These are phyloP conservation scores for Pachliopta kotzebuea DNA, from an alignment of 2,888 invertebrate genomes.

Conservation along the genomic window DNA sequence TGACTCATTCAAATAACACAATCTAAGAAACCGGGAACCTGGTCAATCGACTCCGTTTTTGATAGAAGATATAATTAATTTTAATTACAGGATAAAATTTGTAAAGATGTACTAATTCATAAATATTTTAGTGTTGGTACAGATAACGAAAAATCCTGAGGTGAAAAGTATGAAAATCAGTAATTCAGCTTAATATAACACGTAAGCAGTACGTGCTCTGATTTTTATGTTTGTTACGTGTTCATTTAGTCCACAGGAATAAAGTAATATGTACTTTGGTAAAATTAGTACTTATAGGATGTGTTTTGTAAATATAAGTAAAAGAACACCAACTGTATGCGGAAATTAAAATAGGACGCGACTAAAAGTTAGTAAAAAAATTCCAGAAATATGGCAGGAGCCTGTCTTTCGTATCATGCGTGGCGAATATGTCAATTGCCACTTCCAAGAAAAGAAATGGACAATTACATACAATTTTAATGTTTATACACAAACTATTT, in stretches of 20 bases:
- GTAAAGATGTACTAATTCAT: not conserved
- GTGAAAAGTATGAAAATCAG: conserved; percentile 20
- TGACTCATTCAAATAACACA: too few species aligned
- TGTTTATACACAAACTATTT: too few species aligned
- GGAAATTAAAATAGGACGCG: too few species aligned
- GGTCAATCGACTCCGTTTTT: not conserved
- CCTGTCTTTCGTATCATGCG: too few species aligned
- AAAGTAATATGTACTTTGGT: not conserved
- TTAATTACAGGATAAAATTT: not conserved
- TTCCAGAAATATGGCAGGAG: too few species aligned
- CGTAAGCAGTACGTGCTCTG: conserved; percentile 16
- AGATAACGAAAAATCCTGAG: not conserved
- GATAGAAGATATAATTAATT: not conserved
- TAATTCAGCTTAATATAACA: conserved; percentile 21
- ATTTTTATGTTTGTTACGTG: conserved; percentile 21
- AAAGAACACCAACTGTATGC: too few species aligned
- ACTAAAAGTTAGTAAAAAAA: too few species aligned
- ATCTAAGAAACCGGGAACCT: too few species aligned
- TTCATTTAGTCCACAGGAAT: conserved; percentile 4
- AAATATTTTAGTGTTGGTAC: not conserved
- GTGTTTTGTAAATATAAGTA: not conserved
- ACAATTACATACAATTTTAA: too few species aligned
- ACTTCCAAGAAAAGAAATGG: too few species aligned
- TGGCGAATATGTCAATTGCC: too few species aligned
- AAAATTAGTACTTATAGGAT: not conserved